Evolutionary conservation across 2,888 invertebrate species (phyloP), one percentile per base, ranked within the genome.

Genomic region (Cactoblastis cactorum): DNA sequence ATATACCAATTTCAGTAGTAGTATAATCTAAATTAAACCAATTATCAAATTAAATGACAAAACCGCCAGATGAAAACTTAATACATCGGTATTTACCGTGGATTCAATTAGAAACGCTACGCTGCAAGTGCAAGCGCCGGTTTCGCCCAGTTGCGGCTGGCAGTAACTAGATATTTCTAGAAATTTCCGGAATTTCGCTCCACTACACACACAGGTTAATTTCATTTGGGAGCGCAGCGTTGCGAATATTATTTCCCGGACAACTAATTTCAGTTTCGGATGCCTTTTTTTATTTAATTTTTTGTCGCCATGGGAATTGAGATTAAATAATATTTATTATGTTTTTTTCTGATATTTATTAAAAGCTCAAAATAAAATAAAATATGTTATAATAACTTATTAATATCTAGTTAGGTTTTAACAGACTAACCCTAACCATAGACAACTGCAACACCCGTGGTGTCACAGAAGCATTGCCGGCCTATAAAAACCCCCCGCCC

Each of bases 51-150:
- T 41, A 49, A 49, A 53, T 51, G 52, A 54, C 55, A 56, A 52
- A 56, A 56, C 51, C 51, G 52, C 59, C 52, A 61, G 55, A 71
- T 65, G 63, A 69, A 72, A 67, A 63, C 67, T 63, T 57, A 57
- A 55, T 57, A 56, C 54, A 62, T 60, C 57, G 61, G 65, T 63
- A 63, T 71, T 69, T 70, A 67, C 61, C 53, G 64, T 57, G 52
- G 63, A 71, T 74, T 74, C 70, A 77, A 77, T 77, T 76, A 74
- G 67, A 58, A 62, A 62, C 57, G 59, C 65, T 69, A 66, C 56
- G 59, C 66, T 69, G 67, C 73, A 71, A 72, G 68, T 69, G 66
- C 57, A 54, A 62, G 62, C 53, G 58, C 53, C 53, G 53, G 57
- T 49, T 55, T 45, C 45, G 55, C 52, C 59, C 53, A 57, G 65